phyloP scores from a whole-genome alignment of 2,888 invertebrate species.

The Lagria hirta region DNA sequence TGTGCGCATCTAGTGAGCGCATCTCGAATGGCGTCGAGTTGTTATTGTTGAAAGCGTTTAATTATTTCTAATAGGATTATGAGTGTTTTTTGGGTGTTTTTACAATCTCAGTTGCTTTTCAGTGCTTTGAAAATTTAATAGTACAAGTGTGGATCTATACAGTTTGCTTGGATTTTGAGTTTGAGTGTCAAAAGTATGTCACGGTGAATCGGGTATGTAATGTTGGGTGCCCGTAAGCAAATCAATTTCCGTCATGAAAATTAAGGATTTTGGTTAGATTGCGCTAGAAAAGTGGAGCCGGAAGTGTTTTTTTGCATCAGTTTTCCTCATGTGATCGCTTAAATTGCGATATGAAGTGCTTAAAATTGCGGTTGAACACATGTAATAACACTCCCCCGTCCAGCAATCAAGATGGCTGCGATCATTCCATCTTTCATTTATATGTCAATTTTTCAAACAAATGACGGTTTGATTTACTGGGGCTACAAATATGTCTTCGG shows the following conservation, averaged over 20 bases:
- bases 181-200: constrained; percentile 69
- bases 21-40: constrained; percentile 99
- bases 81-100: constrained; percentile 66
- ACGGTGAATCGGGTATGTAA: constrained; percentile 71
- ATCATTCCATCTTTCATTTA: constrained; percentile 57
- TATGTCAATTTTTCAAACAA: constrained; percentile 38
- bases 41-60: constrained; percentile 96
- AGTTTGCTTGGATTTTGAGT: constrained; percentile 46
- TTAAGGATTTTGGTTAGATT: background rate
- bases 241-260: constrained; percentile 49
- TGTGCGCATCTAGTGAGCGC: constrained; percentile 64
- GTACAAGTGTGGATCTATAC: constrained; percentile 38
- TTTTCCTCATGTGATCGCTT: too few species aligned
- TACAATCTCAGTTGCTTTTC: constrained; percentile 57
- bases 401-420: constrained; percentile 56
- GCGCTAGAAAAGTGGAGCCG: constrained; percentile 1
- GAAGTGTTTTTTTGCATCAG: too few species aligned
- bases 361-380: constrained; percentile 54
- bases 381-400: constrained; percentile 57
- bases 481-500: background rate
- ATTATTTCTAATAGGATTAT: constrained; percentile 70
- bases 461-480: constrained; percentile 4
- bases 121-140: constrained; percentile 41
- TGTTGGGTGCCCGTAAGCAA: constrained; percentile 55
- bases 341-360: too few species aligned